Evolutionary conservation across 2,797 vertebrate genomes (phyloP), one percentile per base, ranked within the genome.

Genomic region (Nannoperca australis): DNA sequence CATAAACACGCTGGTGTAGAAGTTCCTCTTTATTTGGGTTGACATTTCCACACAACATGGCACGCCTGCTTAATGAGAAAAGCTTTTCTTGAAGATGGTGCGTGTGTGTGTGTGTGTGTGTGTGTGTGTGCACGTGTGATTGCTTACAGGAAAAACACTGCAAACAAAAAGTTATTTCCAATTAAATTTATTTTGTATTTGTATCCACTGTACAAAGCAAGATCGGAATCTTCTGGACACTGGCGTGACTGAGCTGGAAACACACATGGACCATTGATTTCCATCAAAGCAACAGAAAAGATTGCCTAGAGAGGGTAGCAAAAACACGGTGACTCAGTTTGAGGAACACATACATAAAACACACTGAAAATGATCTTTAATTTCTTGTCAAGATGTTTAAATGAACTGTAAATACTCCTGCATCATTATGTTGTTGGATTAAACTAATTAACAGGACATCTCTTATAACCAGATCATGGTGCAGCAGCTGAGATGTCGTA

Each of bases 151-250:
- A 64, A 67, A 64, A 67, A 32, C 7, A 69, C 12, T 17, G 64
- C 22, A 27, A 64, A 68, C 20, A 27, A 44, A 0, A 0, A 30
- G 42, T 66, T 94, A 93, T 72, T 92, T 95, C 89, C 93, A 95
- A 96, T 95, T 95, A 95, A 88, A 95, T 96, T 94, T 96, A 96
- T 95, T 96, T 90, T 85, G 83, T 91, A 69, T 86, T 81, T 95
- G 92, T 75, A 93, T 94, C 92, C 94, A 94, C 94, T 96, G 95
- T 96, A 96, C 95, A 96, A 95, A 95, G 94, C 86, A 94, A 95
- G 88, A 56, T 81, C 83, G 89, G 87, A 90, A 88, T 90, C 90
- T 82, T 91, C 90, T 80, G 66, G 88, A 93, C 90, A 88, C 77
- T 69, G 91, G 92, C 70, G 80, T 86, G 84, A 88, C 78, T 58